These are phyloP conservation scores for Eudorcas thomsonii DNA, from an alignment of 2,113 vertebrate genomes.

Conservation along the genomic window DNA sequence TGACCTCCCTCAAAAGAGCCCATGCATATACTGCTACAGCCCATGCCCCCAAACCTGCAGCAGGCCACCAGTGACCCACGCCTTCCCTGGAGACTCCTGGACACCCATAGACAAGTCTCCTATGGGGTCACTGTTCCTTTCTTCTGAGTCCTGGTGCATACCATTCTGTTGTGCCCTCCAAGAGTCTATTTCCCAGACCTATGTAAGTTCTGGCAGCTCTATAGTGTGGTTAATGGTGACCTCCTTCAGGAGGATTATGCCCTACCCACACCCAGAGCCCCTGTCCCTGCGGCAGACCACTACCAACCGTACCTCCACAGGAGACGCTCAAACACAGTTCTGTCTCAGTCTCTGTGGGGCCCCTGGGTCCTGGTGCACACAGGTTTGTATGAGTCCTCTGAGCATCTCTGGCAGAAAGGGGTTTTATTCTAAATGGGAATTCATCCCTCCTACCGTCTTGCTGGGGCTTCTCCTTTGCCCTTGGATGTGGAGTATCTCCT, in stretches of 20 bases:
- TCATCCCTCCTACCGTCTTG: accelerated
- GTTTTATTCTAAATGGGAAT: not conserved
- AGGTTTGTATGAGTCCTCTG: not conserved
- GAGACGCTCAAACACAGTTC: not conserved
- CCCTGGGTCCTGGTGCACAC: not conserved
- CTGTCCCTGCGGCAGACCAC: accelerated
- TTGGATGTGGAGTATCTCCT: not conserved
- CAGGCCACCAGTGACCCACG: not conserved
- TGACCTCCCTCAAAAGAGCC: not conserved
- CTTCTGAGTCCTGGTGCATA: not conserved
- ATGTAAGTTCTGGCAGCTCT: not conserved
- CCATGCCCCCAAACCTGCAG: not conserved
- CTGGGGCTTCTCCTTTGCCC: not conserved
- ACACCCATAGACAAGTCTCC: not conserved
- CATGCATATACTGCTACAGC: not conserved
- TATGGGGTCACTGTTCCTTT: not conserved
- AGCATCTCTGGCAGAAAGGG: not conserved
- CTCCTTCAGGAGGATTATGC: not conserved
- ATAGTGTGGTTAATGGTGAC: not conserved
- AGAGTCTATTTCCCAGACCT: not conserved
- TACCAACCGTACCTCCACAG: accelerated
- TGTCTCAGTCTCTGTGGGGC: not conserved
- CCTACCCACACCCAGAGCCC: not conserved
- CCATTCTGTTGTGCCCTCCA: not conserved
- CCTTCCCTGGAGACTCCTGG: accelerated